A percentile compares a stretch with the other conserved stretches of the same genome.
These are phyloP conservation scores for Cotesia typhae DNA, from an alignment of 1,140 invertebrate species.

Conservation along the genomic window DNA sequence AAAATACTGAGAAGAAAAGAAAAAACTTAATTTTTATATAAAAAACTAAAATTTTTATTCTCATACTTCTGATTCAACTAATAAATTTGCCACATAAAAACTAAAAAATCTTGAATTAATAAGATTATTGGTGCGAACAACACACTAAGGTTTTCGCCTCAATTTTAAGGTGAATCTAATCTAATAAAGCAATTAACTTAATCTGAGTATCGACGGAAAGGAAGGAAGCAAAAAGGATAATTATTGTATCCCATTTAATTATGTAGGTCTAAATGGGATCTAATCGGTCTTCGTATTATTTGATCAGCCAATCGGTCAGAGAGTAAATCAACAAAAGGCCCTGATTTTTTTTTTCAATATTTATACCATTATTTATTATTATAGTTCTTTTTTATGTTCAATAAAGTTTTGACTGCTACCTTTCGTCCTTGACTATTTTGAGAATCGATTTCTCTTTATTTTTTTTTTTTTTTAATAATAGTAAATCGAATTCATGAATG, in stretches of 20 bases:
- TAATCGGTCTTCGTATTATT: constrained; percentile 50
- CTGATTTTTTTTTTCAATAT: constrained; percentile 6
- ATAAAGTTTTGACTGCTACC: too few species aligned
- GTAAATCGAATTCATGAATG: too few species aligned
- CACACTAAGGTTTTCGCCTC: constrained; percentile 9
- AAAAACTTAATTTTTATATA: too few species aligned
- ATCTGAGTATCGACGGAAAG: constrained; percentile 37
- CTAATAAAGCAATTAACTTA: constrained; percentile 56
- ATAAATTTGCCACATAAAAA: too few species aligned
- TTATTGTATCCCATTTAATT: constrained; percentile 54
- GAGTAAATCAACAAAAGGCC: constrained; percentile 30
- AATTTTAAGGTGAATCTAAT: constrained; percentile 43
- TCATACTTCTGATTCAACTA: too few species aligned
- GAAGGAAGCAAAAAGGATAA: constrained; percentile 26
- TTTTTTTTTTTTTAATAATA: too few species aligned
- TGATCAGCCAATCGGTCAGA: constrained; percentile 47
- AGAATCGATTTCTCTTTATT: too few species aligned
- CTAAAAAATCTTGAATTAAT: too few species aligned
- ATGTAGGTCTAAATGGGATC: constrained; percentile 42
- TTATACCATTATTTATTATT: constrained; percentile 1
- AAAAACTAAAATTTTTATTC: too few species aligned
- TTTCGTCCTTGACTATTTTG: too few species aligned
- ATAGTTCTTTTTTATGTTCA: constrained; percentile 6
- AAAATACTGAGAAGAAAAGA: background rate
- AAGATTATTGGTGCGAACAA: constrained; percentile 27